phyloP scores from a whole-genome alignment of 2,888 invertebrate genomes.

The Andricus curvator region DNA sequence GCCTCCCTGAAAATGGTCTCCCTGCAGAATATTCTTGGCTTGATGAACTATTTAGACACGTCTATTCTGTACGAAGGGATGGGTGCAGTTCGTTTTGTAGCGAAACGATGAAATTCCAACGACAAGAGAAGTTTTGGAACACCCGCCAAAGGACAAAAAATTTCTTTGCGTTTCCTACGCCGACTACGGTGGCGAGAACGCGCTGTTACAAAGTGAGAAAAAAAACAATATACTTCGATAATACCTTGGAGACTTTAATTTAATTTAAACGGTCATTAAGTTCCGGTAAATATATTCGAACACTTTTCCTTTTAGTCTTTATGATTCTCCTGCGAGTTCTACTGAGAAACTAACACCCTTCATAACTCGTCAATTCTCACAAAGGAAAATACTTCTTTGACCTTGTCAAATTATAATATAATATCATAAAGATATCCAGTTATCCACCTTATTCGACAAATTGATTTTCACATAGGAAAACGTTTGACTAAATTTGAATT shows the following conservation, averaged over 20 bases:
- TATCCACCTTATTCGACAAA: no score
- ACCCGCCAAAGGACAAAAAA: not conserved
- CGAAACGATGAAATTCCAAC: no score
- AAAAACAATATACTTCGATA: not conserved
- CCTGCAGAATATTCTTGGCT: not conserved
- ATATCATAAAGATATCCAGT: no score
- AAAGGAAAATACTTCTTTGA: no score
- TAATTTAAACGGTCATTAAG: not conserved
- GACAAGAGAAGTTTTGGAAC: not conserved
- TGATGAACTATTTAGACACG: not conserved
- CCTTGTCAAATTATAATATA: no score
- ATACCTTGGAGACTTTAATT: not conserved
- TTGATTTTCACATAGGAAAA: no score
- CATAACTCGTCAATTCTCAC: no score
- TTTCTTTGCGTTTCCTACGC: not conserved
- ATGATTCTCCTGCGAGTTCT: no score
- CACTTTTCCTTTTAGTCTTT: no score
- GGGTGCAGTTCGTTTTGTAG: not conserved
- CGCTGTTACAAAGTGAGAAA: constrained; percentile 8
- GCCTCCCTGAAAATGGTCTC: not conserved
- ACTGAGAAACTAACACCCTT: no score
- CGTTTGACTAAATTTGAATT: no score
- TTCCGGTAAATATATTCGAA: no score
- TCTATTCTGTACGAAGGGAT: not conserved
- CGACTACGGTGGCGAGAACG: not conserved